Conservation (phyloP, 2,113 vertebrate genomes). For the Rafetus swinhoei region DNA sequence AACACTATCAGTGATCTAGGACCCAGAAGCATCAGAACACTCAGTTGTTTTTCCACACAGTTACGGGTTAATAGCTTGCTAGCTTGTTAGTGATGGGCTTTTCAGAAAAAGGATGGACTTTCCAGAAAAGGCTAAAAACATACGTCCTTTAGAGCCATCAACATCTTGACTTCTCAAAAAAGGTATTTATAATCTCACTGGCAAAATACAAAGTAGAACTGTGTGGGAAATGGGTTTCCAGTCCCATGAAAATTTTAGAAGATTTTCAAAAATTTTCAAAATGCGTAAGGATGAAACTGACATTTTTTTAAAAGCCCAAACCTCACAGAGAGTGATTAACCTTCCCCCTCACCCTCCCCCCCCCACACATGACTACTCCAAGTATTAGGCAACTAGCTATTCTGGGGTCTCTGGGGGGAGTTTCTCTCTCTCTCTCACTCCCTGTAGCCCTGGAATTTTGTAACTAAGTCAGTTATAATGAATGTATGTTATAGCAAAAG, state of each 20-base stretch:
- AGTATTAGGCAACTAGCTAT: too few species aligned
- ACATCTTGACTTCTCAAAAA: background rate
- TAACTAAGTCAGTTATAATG: too few species aligned
- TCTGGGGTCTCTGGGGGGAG: too few species aligned
- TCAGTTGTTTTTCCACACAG: background rate
- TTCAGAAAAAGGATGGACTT: background rate
- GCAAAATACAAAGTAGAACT: background rate
- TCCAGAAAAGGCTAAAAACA: background rate
- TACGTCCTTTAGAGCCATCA: background rate
- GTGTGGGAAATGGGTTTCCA: background rate
- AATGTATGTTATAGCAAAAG: too few species aligned
- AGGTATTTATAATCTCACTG: background rate
- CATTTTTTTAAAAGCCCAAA: background rate
- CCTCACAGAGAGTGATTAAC: too few species aligned
- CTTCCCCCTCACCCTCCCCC: fast-evolving
- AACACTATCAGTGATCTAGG: background rate
- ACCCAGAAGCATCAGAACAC: background rate
- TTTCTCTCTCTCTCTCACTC: too few species aligned
- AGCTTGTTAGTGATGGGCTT: background rate
- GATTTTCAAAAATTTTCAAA: background rate
- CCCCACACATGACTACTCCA: too few species aligned
- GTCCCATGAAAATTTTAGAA: too few species aligned
- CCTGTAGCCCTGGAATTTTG: too few species aligned
- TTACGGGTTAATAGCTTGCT: background rate
- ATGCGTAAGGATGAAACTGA: background rate